Evolutionary conservation across 2,888 invertebrate genomes (phyloP), one percentile per base, ranked within the genome.

Genomic region (Tetropium fuscum): DNA sequence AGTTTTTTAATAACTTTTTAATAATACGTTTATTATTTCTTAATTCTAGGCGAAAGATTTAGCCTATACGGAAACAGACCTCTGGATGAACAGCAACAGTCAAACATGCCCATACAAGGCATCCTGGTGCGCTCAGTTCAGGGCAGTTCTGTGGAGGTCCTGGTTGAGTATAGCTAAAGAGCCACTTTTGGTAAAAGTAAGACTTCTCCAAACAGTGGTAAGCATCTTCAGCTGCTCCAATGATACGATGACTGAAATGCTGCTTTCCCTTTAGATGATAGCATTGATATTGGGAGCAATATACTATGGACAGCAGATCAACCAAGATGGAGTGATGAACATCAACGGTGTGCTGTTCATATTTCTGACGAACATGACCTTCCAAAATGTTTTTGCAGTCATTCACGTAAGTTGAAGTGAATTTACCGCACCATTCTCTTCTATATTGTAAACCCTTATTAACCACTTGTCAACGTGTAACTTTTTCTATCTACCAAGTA

Each of bases 361-460:
- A 76, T 91, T 95, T 78, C 86, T 95, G 43, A 94, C 94, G 10
- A 95, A 94, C 77, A 92, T 95, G 90, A 96, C 96, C 3, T 96
- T 97, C 81, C 94, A 95, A 74, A 96, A 95, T 80, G 90, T 95
- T n/a, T 96, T 96, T 77, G 94, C 95, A 60, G 97, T 97, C 34
- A 90, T 97, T 58, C 93, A 92, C 80, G 97, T 97, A 82, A 88
- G 92, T 85, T 34, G n/a, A 38, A n/a, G 1, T 20, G 25, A 36
- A n/a, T n/a, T n/a, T n/a, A n/a, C n/a, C n/a, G n/a, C n/a, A n/a
- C n/a, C n/a, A n/a, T n/a, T n/a, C n/a, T n/a, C n/a, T n/a, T n/a
- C n/a, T n/a, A n/a, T n/a, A n/a, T n/a, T n/a, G n/a, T n/a, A n/a
- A n/a, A n/a, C n/a, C n/a, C n/a, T n/a, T n/a, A n/a, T n/a, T n/a